A percentile compares a stretch with the other conserved stretches of the same genome.
phyloP scores from a whole-genome alignment of 2,113 vertebrate genomes.

The Cryptotis parvus region DNA sequence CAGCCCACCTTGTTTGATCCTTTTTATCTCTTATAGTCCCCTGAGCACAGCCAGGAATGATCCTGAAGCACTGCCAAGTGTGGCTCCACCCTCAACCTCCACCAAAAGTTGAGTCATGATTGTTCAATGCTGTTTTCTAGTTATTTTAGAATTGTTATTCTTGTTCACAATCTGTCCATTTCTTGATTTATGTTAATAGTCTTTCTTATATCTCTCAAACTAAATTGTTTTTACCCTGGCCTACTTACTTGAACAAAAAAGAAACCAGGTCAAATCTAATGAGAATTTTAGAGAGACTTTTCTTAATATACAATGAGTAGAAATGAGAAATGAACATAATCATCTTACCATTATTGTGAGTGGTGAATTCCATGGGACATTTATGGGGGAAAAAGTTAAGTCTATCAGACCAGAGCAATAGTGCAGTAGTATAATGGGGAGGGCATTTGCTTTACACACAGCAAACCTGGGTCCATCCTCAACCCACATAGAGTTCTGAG shows the following conservation, averaged over 20 bases:
- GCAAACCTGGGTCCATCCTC: too few relatives aligned
- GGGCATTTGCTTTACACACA: too few relatives aligned
- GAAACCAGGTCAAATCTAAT: slow-evolving; percentile 56
- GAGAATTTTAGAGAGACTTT: slow-evolving; percentile 41
- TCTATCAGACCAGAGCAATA: too few relatives aligned
- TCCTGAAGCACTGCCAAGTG: too few relatives aligned
- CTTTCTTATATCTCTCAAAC: slow-evolving; percentile 54
- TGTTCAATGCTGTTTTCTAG: slow-evolving; percentile 32
- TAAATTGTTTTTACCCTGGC: slow-evolving; percentile 25
- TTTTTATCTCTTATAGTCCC: too few relatives aligned
- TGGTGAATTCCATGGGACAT: slow-evolving; percentile 7
- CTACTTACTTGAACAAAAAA: slow-evolving; percentile 37
- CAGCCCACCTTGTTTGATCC: too few relatives aligned
- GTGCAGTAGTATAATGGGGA: too few relatives aligned
- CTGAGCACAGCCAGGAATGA: too few relatives aligned
- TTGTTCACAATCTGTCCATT: slow-evolving; percentile 47
- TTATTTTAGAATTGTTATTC: slow-evolving; percentile 12
- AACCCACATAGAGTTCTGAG: too few relatives aligned
- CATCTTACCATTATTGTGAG: not conserved
- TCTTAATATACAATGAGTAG: slow-evolving; percentile 18
- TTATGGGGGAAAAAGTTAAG: not conserved
- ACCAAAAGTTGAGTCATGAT: not conserved
- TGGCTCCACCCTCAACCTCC: too few relatives aligned
- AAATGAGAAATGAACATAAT: slow-evolving; percentile 49
- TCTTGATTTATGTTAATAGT: slow-evolving; percentile 20